Evolutionary conservation across 2,888 invertebrate genomes (phyloP).

Genomic region (Microchrysa polita): DNA sequence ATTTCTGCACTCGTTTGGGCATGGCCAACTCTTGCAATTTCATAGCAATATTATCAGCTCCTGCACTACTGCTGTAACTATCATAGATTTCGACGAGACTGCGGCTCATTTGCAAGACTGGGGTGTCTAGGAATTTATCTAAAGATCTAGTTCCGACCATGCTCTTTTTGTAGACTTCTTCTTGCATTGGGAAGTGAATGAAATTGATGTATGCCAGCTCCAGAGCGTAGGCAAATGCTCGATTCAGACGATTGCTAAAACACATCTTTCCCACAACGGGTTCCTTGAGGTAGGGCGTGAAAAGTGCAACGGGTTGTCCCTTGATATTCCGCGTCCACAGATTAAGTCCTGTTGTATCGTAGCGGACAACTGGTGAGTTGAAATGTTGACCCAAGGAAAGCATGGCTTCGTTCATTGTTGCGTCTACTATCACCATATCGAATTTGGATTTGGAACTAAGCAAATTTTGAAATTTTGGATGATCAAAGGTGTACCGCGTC

Average conservation of each 20-base stretch:
- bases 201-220: slow-evolving; percentile 34
- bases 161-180: slow-evolving; percentile 34
- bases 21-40: slow-evolving; percentile 1
- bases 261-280: background rate
- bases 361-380: slow-evolving; percentile 58
- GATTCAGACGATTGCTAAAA: background rate
- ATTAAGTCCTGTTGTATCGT: slow-evolving; percentile 57
- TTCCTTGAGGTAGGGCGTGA: background rate
- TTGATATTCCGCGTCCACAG: slow-evolving; percentile 56
- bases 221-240: background rate
- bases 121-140: slow-evolving; percentile 31
- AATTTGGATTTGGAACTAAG: slow-evolving; percentile 40
- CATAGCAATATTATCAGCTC: slow-evolving; percentile 47
- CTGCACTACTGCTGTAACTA: slow-evolving; percentile 48
- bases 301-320: slow-evolving; percentile 43
- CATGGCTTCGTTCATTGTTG: slow-evolving; percentile 61
- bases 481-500: slow-evolving; percentile 53
- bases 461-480: slow-evolving; percentile 54
- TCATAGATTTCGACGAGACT: slow-evolving; percentile 38
- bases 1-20: slow-evolving; percentile 53
- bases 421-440: slow-evolving; percentile 61
- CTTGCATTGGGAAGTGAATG: slow-evolving; percentile 46
- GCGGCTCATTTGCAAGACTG: slow-evolving; percentile 45
- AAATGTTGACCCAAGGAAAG: slow-evolving; percentile 60
- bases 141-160: background rate